Base-by-base conservation (phyloP, 2,113 vertebrate genomes). In the Pavo muticus region DNA sequence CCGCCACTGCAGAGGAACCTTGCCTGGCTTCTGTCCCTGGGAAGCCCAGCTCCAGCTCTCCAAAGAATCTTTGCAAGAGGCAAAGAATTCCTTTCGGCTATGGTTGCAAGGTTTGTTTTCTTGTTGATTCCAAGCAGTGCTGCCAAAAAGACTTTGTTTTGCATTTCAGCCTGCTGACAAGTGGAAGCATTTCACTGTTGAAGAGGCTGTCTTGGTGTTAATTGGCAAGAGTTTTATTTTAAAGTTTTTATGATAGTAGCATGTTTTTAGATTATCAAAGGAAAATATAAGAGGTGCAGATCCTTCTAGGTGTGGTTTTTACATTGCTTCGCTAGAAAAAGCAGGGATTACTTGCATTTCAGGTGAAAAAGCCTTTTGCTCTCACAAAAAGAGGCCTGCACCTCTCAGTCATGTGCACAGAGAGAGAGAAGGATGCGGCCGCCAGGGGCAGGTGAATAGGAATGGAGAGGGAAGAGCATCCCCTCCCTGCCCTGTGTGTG, bases 391-490 rank as follows among this genome's bases (percentile, higher is more conserved):
- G 9, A 30, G 32, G 32, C 56, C 56, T 59, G 18, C 37, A 21
- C 35, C 23, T 64, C 69, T 56, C 1, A 3, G n/a, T 23, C 13
- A 39, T 3, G 6, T 27, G 17, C 37, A 3, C 19, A 18, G 19
- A 24, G 23, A 20, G 18, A 20, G 23, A 30, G 23, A 10, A 16
- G 20, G 24, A 32, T 10, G 30, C 1, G 0, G 54, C 2, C 0
- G 2, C 42, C 29, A 0, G 4, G 32, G 4, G 8, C 8, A 3
- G 0, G 1, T 10, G 39, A 23, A 40, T 39, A n/a, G 44, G 29
- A 18, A 52, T 72, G n/a, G 44, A 5, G 17, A 85, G 10, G 16
- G 29, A 20, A 30, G 3, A 10, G 4, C 37, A 10, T 3, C 11
- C 8, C 52, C n/a, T 40, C 29, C 24, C 14, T 25, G 24, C 20